Evolutionary conservation across 1,140 invertebrate species (phyloP), one percentile per base, ranked within the genome.

Genomic region (Gonioctena quinquepunctata): DNA sequence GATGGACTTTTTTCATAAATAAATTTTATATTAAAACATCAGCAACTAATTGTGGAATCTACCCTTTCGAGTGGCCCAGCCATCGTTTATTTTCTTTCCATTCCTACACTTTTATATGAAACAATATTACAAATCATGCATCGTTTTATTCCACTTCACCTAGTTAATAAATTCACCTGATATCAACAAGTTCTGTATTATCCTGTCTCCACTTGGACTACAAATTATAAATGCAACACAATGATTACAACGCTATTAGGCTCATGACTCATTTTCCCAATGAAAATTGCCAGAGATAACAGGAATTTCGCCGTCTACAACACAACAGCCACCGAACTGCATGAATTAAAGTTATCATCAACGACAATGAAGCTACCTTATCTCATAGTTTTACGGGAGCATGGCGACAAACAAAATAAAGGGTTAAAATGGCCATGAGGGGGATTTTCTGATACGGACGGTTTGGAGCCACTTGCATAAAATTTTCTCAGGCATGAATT

Each of bases 251-350:
- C 11, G 56, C 23, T 25, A 59, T 59, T 59, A 59, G 25, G n/a
- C 26, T 59, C 56, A 59, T 59, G 56, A 59, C 56, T 59, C 56
- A 59, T 59, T 59, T 26, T 59, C 56, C n/a, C 56, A 25, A 59
- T 26, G 56, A 59, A 59, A 59, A 59, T 59, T 59, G 23, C 56
- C 23, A 25, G 21, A 25, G 56, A 59, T 59, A 59, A 59, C 52
- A 23, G n/a, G 11, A 56, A 56, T 56, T 56, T 8, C 22, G 22
- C 7, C 7, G 52, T 56, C 13, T 56, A 8, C 52, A 56, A 19
- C n/a, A 23, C 25, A 59, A 22, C 11, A 59, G 13, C 33, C 11
- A 59, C 25, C n/a, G 8, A 22, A 59, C 56, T 59, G 25, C 11
- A 59, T 59, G 18, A 23, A 59, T 59, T 23, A 59, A 16, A 59